Evolutionary conservation across 2,888 invertebrate species (phyloP).

Genomic region (Caenorhabditis sinica): DNA sequence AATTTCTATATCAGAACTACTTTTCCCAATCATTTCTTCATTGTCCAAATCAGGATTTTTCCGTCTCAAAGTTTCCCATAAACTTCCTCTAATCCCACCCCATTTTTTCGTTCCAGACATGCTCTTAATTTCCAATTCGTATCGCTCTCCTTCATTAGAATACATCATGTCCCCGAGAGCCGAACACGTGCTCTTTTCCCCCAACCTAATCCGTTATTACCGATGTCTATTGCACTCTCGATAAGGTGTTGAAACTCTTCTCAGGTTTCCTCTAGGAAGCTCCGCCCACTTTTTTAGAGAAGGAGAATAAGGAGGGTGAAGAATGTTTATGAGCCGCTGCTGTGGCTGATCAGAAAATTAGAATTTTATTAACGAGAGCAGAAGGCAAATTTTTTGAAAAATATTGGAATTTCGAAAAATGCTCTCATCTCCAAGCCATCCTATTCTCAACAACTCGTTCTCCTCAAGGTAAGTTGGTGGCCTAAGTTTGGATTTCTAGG

Average conservation of each 20-base stretch:
- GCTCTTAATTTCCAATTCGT: constrained; percentile 23
- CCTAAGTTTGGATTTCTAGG: neutral
- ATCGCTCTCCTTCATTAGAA: constrained; percentile 20
- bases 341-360: neutral
- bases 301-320: neutral
- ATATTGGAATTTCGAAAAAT: neutral
- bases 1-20: too few relatives aligned
- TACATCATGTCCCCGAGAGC: neutral
- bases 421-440: constrained; percentile 13
- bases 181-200: constrained; percentile 20
- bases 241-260: constrained; percentile 47
- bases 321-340: neutral
- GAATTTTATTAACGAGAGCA: constrained; percentile 7
- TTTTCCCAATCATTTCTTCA: too few relatives aligned
- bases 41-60: too few relatives aligned
- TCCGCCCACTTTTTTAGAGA: neutral
- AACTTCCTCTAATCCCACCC: neutral
- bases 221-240: constrained; percentile 7
- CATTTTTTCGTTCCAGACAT: constrained; percentile 7
- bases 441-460: constrained; percentile 9
- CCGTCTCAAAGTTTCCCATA: neutral
- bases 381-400: too few relatives aligned
- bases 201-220: constrained; percentile 44
- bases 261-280: neutral
- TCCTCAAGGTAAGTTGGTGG: constrained; percentile 10